Base-by-base conservation (phyloP, 2,797 vertebrate genomes). In the Rhinichthys osculus region DNA sequence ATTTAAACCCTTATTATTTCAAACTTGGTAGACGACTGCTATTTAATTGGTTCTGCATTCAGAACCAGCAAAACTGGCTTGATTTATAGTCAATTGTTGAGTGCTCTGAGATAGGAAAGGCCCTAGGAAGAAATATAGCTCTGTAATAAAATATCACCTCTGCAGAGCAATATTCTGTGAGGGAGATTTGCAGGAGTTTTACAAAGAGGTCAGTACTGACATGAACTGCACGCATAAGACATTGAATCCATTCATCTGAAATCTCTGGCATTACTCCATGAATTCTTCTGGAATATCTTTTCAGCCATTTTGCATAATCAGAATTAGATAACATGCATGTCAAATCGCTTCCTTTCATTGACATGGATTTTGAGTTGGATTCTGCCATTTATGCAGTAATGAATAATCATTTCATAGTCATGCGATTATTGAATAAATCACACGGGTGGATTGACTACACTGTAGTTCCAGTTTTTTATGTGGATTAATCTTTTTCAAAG, bases 61-160 rank as follows among this genome's bases (percentile, higher is more conserved):
- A 85, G 66, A 79, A 71, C 27, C 71, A 62, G 52, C 44, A 47
- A 57, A 85, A 40, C 7, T 4, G 16, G 8, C 42, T 73, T 85
- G 67, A 85, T 85, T 85, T 85, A 85, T 73, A 40, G 67, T 44
- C 76, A 85, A 16, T 85, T 72, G 77, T 80, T 79, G 84, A 80
- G 77, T 72, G 77, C 69, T 71, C 50, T 19, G 67, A 80, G 54
- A 23, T 77, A 52, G 52, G 44, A 85, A 73, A 81, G 69, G 64
- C 40, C 50, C 50, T 78, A 35, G 50, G 67, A 66, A 73, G 30
- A 78, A 73, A 85, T 35, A 73, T 40, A 80, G 54, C 69, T 30
- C 54, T 17, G 54, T 73, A 38, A 85, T 80, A 72, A 73, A 80
- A 73, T 38, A 64, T 85, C 69, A 70, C 74, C 50, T 71, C 38